Percentiles rank a stretch among this genome's conserved stretches.
Evolutionary conservation across 2,113 vertebrate species (phyloP).

Genomic region (Ctenomys sociabilis): DNA sequence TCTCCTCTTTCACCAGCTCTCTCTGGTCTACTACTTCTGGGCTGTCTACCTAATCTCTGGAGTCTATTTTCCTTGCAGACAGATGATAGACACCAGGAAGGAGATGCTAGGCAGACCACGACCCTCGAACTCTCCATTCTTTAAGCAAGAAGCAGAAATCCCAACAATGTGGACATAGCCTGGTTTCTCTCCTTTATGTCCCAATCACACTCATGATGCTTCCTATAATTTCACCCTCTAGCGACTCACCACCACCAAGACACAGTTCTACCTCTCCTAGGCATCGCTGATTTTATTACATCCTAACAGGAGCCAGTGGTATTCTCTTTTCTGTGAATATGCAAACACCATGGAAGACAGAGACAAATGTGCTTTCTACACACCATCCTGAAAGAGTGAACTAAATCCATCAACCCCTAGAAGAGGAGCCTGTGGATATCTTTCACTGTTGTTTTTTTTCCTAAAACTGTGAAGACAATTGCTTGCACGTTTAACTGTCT

Average conservation of each 20-base stretch:
- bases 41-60: neutral
- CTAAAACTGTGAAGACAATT: neutral
- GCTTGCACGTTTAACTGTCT: neutral
- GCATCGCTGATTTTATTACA: neutral
- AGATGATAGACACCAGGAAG: neutral
- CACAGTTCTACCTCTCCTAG: neutral
- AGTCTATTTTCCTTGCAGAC: accelerated
- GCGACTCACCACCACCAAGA: neutral
- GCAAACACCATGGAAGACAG: neutral
- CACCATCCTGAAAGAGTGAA: neutral
- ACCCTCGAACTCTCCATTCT: neutral
- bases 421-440: neutral
- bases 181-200: neutral
- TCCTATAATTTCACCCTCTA: neutral
- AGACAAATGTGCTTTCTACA: neutral
- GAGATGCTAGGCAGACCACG: neutral
- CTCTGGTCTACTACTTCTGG: neutral
- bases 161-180: neutral
- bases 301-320: neutral
- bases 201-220: neutral
- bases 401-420: neutral
- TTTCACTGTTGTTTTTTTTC: neutral
- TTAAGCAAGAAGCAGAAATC: neutral
- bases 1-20: neutral
- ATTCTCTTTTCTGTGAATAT: neutral